These are phyloP conservation scores for Dinocampus coccinellae DNA, from an alignment of 2,888 invertebrate genomes.

Conservation along the genomic window DNA sequence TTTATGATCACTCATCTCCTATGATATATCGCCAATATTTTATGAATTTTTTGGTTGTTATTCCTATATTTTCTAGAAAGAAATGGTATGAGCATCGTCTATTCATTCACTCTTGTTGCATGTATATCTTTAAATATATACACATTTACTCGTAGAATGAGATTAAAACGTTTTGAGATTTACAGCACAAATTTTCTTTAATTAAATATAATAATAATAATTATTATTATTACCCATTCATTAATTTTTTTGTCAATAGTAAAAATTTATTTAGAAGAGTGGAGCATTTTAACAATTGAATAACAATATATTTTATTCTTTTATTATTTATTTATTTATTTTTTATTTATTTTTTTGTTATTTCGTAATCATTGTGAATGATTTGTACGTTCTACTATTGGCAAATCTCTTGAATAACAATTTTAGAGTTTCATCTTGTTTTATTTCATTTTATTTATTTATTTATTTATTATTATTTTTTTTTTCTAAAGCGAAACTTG, in stretches of 20 bases:
- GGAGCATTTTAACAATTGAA: slow-evolving; percentile 31
- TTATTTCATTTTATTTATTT: too few species aligned
- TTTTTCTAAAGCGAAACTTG: slow-evolving; percentile 52
- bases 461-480: too few species aligned
- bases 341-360: slow-evolving; percentile 24
- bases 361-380: slow-evolving; percentile 35
- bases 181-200: slow-evolving; percentile 50
- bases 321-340: background rate
- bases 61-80: too few species aligned
- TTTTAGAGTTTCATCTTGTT: slow-evolving; percentile 59
- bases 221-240: background rate
- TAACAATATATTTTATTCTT: slow-evolving; percentile 55
- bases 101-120: background rate
- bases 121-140: slow-evolving; percentile 33
- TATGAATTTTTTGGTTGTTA: too few species aligned
- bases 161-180: slow-evolving; percentile 58
- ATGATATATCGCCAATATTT: too few species aligned
- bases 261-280: slow-evolving; percentile 39
- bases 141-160: slow-evolving; percentile 48
- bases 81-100: too few species aligned
- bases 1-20: background rate
- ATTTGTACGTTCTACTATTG: slow-evolving; percentile 57
- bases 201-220: background rate
- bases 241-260: slow-evolving; percentile 24
- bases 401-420: slow-evolving; percentile 64